A percentile compares a stretch with the other conserved stretches of the same genome.
Conservation (phyloP, 2,797 vertebrate species). For the Acanthurus lineatus region DNA sequence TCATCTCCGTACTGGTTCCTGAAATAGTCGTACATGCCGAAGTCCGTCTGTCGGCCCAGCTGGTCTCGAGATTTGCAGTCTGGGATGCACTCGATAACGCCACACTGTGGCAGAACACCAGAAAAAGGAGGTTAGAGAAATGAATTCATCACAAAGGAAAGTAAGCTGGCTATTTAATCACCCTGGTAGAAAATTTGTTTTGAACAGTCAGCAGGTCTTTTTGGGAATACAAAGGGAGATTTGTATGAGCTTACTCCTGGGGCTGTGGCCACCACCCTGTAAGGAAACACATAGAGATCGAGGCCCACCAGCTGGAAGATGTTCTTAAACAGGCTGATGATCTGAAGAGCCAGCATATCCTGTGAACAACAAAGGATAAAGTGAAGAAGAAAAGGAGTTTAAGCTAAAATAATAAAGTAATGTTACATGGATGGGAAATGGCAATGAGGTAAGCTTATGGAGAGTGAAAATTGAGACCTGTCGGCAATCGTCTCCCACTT, state of each 20-base stretch:
- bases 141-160: background rate
- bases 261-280: conserved; percentile 96
- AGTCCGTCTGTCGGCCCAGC: conserved; percentile 96
- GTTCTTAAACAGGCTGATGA: conserved; percentile 98
- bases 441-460: too few relatives aligned
- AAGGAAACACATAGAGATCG: conserved; percentile 97
- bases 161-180: background rate
- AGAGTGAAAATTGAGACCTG: conserved; percentile 84
- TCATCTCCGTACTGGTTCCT: conserved; percentile 97
- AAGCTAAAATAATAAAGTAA: background rate
- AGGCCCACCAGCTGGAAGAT: conserved; percentile 98
- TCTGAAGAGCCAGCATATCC: conserved; percentile 99
- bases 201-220: background rate
- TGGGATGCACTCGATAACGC: conserved; percentile 98
- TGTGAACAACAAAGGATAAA: conserved; percentile 59
- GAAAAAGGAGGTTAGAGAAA: too few relatives aligned
- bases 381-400: background rate
- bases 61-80: conserved; percentile 98
- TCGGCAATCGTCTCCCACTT: conserved; percentile 99
- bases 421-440: too few relatives aligned
- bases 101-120: conserved; percentile 85
- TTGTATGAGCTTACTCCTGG: conserved; percentile 89
- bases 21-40: conserved; percentile 99
- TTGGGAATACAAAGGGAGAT: background rate
- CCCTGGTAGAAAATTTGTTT: background rate